Evolutionary conservation across 2,113 vertebrate species (phyloP).

Genomic region (Blennius ocellaris): DNA sequence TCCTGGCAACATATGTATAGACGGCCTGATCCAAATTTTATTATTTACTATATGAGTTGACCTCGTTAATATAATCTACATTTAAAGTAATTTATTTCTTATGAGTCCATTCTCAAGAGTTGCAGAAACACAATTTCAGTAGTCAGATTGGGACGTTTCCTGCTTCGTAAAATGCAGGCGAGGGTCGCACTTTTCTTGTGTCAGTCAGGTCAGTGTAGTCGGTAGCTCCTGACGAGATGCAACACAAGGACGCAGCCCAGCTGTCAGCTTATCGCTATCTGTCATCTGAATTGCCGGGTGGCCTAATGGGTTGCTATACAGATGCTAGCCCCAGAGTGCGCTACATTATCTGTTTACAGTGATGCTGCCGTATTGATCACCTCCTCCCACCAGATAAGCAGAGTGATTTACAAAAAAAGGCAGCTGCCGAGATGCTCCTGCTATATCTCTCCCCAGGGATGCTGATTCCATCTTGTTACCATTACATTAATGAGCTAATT

Average conservation of each 20-base stretch:
- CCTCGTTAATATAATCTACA: too few relatives aligned
- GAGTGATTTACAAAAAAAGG: slow-evolving; percentile 83
- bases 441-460: slow-evolving; percentile 80
- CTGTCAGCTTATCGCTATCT: slow-evolving; percentile 76
- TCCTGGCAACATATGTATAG: too few relatives aligned
- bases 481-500: slow-evolving; percentile 88
- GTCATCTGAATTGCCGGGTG: slow-evolving; percentile 75
- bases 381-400: slow-evolving; percentile 83
- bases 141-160: not conserved
- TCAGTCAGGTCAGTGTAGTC: slow-evolving; percentile 33
- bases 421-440: slow-evolving; percentile 79
- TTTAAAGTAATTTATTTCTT: not conserved
- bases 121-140: not conserved
- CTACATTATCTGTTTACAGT: slow-evolving; percentile 86
- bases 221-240: slow-evolving; percentile 56
- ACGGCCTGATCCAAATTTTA: too few relatives aligned
- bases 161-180: slow-evolving; percentile 12
- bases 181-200: slow-evolving; percentile 42
- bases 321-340: slow-evolving; percentile 68
- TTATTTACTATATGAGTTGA: too few relatives aligned
- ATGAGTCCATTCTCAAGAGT: not conserved
- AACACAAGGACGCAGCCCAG: slow-evolving; percentile 60
- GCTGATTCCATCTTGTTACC: slow-evolving; percentile 84
- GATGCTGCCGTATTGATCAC: slow-evolving; percentile 82
- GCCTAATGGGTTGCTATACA: slow-evolving; percentile 78